A percentile compares a stretch with the other conserved stretches of the same genome.
Evolutionary conservation across 2,113 vertebrate genomes (phyloP).

Genomic region (Festucalex cinctus): DNA sequence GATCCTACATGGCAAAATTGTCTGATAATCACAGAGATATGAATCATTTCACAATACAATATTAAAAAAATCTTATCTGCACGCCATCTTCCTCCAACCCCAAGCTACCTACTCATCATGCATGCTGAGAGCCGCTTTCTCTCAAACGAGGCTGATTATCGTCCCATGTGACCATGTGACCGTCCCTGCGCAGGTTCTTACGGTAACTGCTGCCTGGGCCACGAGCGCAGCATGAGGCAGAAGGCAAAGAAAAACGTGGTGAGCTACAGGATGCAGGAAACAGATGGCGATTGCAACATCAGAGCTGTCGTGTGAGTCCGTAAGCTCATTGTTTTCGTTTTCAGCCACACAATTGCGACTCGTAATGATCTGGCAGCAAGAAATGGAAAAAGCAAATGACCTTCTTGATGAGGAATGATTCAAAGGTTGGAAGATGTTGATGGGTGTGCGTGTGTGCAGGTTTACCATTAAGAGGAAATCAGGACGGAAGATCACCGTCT

Average conservation of each 20-base stretch:
- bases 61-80: no score
- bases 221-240: accelerated
- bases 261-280: slow-evolving; percentile 62
- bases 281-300: slow-evolving; percentile 74
- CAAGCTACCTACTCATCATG: no score
- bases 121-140: background rate
- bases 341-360: background rate
- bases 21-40: no score
- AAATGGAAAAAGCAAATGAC: slow-evolving; percentile 16
- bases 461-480: slow-evolving; percentile 34
- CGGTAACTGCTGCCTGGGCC: slow-evolving; percentile 69
- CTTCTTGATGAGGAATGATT: background rate
- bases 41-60: no score
- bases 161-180: background rate
- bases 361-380: slow-evolving; percentile 5
- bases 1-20: no score
- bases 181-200: slow-evolving; percentile 54
- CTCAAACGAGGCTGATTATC: background rate
- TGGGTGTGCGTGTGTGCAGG: slow-evolving; percentile 22
- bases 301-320: slow-evolving; percentile 69
- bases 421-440: background rate
- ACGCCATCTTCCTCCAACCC: background rate
- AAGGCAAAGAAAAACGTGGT: background rate
- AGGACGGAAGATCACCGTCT: background rate
- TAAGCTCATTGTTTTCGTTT: slow-evolving; percentile 2